phyloP scores from a whole-genome alignment of 1,140 invertebrate genomes.

The Achatina immaculata region DNA sequence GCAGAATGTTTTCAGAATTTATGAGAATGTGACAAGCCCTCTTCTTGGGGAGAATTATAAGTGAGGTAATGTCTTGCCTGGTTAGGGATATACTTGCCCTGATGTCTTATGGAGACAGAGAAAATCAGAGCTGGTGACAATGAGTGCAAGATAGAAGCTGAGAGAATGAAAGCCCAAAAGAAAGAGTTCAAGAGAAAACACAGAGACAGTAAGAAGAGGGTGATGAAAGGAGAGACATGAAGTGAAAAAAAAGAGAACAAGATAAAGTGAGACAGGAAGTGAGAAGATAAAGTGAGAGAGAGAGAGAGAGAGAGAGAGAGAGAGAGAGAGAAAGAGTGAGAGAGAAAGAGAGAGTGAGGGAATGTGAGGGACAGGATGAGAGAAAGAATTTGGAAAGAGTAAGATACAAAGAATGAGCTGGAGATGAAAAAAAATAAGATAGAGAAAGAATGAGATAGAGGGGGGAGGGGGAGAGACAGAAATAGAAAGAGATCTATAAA shows the following conservation, averaged over 20 bases:
- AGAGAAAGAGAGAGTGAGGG: not conserved
- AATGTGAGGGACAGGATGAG: not conserved
- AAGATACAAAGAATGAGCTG: not conserved
- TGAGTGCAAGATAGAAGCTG: no score
- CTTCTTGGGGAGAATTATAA: no score
- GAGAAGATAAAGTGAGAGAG: not conserved
- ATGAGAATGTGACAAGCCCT: no score
- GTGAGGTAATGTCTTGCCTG: no score
- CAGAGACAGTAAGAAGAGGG: not conserved
- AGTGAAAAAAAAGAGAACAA: not conserved
- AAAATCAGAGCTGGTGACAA: no score
- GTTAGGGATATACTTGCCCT: no score
- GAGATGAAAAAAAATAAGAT: not conserved
- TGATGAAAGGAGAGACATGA: no score
- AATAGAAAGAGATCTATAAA: not conserved
- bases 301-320: not conserved
- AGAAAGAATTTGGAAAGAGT: not conserved
- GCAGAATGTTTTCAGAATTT: no score
- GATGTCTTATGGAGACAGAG: no score
- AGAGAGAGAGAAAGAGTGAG: not conserved
- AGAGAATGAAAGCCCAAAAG: not conserved
- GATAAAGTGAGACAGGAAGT: not conserved
- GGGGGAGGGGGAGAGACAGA: not conserved
- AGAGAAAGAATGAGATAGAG: not conserved
- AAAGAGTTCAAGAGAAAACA: not conserved